phyloP scores from a whole-genome alignment of 2,113 vertebrate species.

The Stigmatopora argus region DNA sequence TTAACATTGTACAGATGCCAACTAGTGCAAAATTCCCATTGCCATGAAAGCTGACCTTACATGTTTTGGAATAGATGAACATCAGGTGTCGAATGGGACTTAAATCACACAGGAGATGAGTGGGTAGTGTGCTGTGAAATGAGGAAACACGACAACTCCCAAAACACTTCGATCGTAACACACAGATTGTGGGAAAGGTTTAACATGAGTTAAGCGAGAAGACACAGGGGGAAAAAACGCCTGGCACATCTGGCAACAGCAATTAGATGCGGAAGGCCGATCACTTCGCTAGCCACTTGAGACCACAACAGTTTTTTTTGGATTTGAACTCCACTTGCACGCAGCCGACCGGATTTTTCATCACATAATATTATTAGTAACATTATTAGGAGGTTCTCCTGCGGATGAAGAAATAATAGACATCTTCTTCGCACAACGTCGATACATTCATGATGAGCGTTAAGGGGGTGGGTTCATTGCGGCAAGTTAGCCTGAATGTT shows the following conservation, averaged over 20 bases:
- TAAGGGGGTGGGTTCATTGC: neutral
- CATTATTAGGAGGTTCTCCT: too few species aligned
- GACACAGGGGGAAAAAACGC: slow-evolving; percentile 25
- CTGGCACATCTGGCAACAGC: slow-evolving; percentile 56
- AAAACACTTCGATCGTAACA: slow-evolving; percentile 32
- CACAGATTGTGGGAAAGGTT: slow-evolving; percentile 31
- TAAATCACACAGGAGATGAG: slow-evolving; percentile 34
- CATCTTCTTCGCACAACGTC: too few species aligned
- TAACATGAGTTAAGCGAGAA: slow-evolving; percentile 49
- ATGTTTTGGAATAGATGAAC: slow-evolving; percentile 39
- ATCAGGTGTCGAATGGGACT: slow-evolving; percentile 55
- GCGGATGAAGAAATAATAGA: too few species aligned
- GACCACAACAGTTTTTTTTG: slow-evolving; percentile 33
- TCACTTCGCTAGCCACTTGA: slow-evolving; percentile 20
- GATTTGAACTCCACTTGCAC: slow-evolving; percentile 24
- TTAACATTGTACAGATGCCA: too few species aligned
- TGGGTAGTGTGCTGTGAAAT: slow-evolving; percentile 49
- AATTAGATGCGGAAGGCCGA: slow-evolving; percentile 54
- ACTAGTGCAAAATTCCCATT: neutral
- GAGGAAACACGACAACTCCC: slow-evolving; percentile 28
- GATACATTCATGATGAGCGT: slow-evolving; percentile 2
- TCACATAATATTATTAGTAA: too few species aligned
- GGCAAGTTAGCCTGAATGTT: slow-evolving; percentile 12
- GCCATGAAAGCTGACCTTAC: slow-evolving; percentile 25
- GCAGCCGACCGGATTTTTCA: neutral